Conservation (phyloP, 2,888 invertebrate genomes). For the Cristatella mucedo region DNA sequence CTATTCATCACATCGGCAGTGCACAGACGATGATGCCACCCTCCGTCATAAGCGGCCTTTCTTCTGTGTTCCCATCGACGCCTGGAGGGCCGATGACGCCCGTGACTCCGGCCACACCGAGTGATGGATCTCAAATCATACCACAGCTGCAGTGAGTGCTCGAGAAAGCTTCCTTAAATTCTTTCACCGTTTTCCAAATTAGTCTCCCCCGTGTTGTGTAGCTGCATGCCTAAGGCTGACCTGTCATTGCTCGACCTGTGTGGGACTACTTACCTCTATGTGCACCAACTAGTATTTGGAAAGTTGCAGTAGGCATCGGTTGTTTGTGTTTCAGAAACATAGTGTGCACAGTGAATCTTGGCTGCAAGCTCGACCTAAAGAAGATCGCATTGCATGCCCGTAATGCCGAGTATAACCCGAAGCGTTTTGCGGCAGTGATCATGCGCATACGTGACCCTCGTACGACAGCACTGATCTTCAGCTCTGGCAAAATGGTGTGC, state of each 20-base stretch:
- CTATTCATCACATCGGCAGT: no score
- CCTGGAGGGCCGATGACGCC: constrained; percentile 61
- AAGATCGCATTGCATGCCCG: constrained; percentile 91
- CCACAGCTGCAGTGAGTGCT: constrained; percentile 66
- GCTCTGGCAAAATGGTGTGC: constrained; percentile 72
- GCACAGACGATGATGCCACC: no score
- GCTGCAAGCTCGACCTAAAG: constrained; percentile 83
- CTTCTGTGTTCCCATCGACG: no score
- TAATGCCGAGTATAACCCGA: constrained; percentile 97
- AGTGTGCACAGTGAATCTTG: constrained; percentile 86
- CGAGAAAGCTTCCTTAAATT: neutral
- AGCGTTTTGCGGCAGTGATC: constrained; percentile 94
- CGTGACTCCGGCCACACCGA: constrained; percentile 44
- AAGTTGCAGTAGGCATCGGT: constrained; percentile 11
- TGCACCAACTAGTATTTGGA: neutral
- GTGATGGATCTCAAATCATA: constrained; percentile 74
- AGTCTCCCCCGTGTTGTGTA: neutral
- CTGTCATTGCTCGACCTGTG: no score
- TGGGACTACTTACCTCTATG: constrained; percentile 10
- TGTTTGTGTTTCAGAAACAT: constrained; percentile 56
- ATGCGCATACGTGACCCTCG: constrained; percentile 70
- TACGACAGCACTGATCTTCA: constrained; percentile 67
- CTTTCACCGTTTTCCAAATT: neutral
- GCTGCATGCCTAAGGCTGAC: no score
- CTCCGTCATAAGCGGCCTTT: no score